Evolutionary conservation across 2,888 invertebrate species (phyloP).

Genomic region (Sympetrum striolatum): DNA sequence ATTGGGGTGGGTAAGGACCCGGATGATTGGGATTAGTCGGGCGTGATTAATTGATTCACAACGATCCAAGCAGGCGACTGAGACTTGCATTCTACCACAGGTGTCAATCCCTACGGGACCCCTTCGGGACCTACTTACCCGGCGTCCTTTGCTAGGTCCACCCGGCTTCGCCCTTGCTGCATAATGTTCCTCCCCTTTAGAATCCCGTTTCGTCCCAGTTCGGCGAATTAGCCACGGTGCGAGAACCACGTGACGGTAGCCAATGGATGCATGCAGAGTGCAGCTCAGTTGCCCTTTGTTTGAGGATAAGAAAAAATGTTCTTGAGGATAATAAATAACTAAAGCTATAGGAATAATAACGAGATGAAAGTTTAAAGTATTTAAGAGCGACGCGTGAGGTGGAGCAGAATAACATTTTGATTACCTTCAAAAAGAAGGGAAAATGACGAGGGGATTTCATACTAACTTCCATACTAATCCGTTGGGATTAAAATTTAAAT

Average conservation of each 20-base stretch:
- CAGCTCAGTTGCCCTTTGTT: not conserved
- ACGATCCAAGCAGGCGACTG: slow-evolving; percentile 45
- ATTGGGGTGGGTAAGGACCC: slow-evolving; percentile 22
- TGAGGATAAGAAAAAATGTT: not conserved
- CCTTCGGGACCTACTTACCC: slow-evolving; percentile 11
- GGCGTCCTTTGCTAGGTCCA: slow-evolving; percentile 1
- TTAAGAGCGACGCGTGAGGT: not conserved
- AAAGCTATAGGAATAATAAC: not conserved
- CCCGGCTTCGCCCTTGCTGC: not conserved
- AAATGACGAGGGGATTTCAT: not conserved
- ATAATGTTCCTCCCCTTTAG: not conserved
- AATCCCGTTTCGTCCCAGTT: slow-evolving; percentile 21
- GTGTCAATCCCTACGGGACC: slow-evolving; percentile 36
- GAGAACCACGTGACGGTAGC: slow-evolving; percentile 10
- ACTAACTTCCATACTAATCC: not conserved
- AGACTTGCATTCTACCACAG: slow-evolving; percentile 43
- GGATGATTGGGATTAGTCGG: slow-evolving; percentile 48
- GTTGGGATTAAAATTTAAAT: no score
- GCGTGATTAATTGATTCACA: slow-evolving; percentile 50
- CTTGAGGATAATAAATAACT: not conserved
- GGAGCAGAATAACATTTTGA: slow-evolving; percentile 12
- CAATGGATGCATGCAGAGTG: slow-evolving; percentile 17
- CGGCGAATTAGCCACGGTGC: not conserved
- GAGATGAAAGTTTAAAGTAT: slow-evolving; percentile 27
- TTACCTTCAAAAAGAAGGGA: not conserved